Conservation (phyloP, 2,797 vertebrate genomes). For the Parauchenoglanis punctatus region DNA sequence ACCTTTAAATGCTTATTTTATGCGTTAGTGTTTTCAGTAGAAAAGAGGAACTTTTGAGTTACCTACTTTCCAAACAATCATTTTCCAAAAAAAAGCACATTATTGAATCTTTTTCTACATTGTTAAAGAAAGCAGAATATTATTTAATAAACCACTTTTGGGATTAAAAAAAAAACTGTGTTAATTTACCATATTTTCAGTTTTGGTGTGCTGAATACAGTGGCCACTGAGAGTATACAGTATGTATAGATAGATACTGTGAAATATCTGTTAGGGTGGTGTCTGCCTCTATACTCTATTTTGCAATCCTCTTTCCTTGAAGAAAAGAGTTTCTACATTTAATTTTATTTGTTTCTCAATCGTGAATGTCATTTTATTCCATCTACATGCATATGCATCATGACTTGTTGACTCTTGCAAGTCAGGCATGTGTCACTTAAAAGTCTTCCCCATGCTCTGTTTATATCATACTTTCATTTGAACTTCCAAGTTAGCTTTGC, state of each 20-base stretch:
- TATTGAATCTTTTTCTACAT: too few relatives aligned
- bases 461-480: neutral
- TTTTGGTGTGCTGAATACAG: neutral
- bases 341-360: neutral
- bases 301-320: neutral
- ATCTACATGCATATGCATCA: slow-evolving; percentile 5
- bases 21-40: too few relatives aligned
- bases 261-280: neutral
- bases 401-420: slow-evolving; percentile 16
- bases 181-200: neutral
- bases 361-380: neutral
- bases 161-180: neutral
- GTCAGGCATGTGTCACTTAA: neutral
- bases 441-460: neutral
- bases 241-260: neutral
- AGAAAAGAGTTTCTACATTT: neutral
- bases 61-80: too few relatives aligned
- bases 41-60: too few relatives aligned
- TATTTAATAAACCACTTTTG: neutral
- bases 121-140: too few relatives aligned
- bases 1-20: too few relatives aligned
- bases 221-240: neutral
- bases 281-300: neutral
- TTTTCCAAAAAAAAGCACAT: too few relatives aligned
- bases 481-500: neutral